Evolutionary conservation across 2,797 vertebrate genomes (phyloP), one percentile per base, ranked within the genome.

Genomic region (Varecia variegata): DNA sequence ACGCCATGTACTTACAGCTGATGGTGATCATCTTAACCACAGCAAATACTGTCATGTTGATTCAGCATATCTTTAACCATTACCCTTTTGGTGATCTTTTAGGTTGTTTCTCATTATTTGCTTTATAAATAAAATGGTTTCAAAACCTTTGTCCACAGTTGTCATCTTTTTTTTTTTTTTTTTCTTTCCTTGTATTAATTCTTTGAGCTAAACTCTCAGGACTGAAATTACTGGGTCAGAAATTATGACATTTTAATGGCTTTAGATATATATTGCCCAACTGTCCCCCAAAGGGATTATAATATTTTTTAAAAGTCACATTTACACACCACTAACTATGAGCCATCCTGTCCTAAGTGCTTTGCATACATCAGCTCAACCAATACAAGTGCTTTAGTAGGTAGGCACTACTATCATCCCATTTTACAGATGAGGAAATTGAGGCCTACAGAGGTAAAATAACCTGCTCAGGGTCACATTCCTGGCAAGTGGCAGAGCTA

Each of bases 171-270:
- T 73, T 62, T 15, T 45, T 74, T 73, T 62, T 7, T 45, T n/a
- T 54, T 32, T n/a, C 35, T 60, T 67, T 84, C 30, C 38, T 65
- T 74, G 1, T 43, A 8, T 83, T 71, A 80, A 70, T 88, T 88
- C 38, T 56, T 88, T 52, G 35, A 90, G 73, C 52, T 80, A 92
- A 47, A 45, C 52, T 84, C 30, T 84, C 47, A 40, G 40, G 20
- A 52, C 21, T 88, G 40, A 96, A 89, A 73, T 68, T 60, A 86
- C 25, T 25, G 18, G 30, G 23, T 90, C 50, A 76, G 47, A 74
- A 67, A 68, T 47, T 32, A 68, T 30, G 45, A 30, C n/a, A 93
- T 60, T 89, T 54, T 89, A 87, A 93, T 32, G 76, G 14, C 56
- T 68, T 87, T 62, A 62, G 81, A 83, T 67, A 65, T 2, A 1